phyloP scores from a whole-genome alignment of 2,888 invertebrate species.

The Drosophila heteroneura region DNA sequence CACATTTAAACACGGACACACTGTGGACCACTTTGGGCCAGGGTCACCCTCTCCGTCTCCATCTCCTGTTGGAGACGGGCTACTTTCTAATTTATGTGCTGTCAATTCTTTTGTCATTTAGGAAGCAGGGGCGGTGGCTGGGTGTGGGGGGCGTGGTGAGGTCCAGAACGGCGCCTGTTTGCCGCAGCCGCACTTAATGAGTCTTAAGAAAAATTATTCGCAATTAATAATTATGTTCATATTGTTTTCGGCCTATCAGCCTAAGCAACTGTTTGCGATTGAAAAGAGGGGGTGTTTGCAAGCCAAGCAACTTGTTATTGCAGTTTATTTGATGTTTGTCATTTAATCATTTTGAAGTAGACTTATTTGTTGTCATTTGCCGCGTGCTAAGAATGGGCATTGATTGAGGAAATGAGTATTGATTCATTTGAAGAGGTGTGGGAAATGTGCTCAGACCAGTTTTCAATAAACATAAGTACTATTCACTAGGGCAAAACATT shows the following conservation, averaged over 20 bases:
- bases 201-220: constrained; percentile 80
- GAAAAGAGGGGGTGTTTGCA: constrained; percentile 22
- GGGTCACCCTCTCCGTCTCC: constrained; percentile 24
- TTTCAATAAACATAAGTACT: not conserved
- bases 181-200: constrained; percentile 76
- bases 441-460: not conserved
- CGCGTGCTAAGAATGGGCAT: constrained; percentile 44
- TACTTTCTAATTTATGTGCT: constrained; percentile 82
- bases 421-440: not conserved
- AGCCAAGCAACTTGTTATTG: constrained; percentile 66
- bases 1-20: constrained; percentile 72
- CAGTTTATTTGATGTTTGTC: constrained; percentile 81
- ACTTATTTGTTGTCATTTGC: constrained; percentile 72
- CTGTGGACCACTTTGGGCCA: constrained; percentile 52
- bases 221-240: constrained; percentile 80
- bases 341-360: constrained; percentile 74
- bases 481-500: not conserved
- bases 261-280: constrained; percentile 33
- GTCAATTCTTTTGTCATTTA: constrained; percentile 81
- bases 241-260: constrained; percentile 65
- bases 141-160: constrained; percentile 16
- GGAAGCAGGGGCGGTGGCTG: constrained; percentile 23
- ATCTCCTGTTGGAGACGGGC: constrained; percentile 31
- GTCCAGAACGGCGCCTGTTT: constrained; percentile 64
- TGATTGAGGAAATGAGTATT: constrained; percentile 36